Evolutionary conservation across 2,113 vertebrate genomes (phyloP), one percentile per base, ranked within the genome.

Genomic region (Lucifuga dentata): DNA sequence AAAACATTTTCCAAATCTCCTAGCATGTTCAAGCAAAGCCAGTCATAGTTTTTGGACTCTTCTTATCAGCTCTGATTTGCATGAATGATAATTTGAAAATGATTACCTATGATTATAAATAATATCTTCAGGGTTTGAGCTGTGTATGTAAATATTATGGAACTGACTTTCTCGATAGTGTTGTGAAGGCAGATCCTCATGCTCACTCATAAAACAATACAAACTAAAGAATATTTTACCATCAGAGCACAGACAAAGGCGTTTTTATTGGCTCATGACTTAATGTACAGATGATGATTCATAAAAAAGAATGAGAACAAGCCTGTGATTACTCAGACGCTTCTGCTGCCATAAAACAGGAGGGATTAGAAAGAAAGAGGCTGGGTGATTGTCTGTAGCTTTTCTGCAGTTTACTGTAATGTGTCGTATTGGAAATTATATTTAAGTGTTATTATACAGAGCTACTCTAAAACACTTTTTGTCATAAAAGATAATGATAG

Each of bases 301-400:
- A 68, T 61, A 49, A 62, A 86, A 78, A 68, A n/a, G 41, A 38
- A 53, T 52, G 66, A 32, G 60, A 73, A 12, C 48, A 81, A 86
- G 60, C 73, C 86, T 78, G 52, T 88, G 73, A 90, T 88, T 85
- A 85, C 78, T 83, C 39, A 51, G 64, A 80, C 74, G 49, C 72
- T 29, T 83, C 45, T 39, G 53, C 70, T 80, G 60, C 59, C 63
- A 69, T 80, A 78, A 79, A 86, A 76, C 41, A 68, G 57, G 23
- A 55, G 38, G 68, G 63, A 78, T 85, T 78, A 76, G 51, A 71
- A 68, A 64, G 49, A 15, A 2, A 40, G 64, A 78, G 45, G 55
- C 50, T 1, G 23, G 21, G 12, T 52, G 55, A 77, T 68, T 78
- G 67, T 40, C 73, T 40, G 24, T 32, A 26, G 44, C 26, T 73